Conservation (phyloP, 2,888 invertebrate genomes). For the Aricia artaxerxes region DNA sequence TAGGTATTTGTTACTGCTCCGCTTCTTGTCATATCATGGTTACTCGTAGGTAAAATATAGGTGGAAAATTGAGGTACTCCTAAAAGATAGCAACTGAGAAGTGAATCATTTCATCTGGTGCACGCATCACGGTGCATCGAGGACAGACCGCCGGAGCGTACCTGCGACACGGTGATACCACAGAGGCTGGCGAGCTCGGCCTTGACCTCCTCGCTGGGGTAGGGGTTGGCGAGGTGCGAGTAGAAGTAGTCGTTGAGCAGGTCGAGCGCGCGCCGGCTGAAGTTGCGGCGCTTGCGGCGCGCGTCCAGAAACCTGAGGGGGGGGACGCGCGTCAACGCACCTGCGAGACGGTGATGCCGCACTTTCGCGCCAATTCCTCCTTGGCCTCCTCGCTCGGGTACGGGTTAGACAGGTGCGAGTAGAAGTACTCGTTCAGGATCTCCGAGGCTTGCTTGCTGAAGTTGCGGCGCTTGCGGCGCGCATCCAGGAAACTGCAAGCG, state of each 20-base stretch:
- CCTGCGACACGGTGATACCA: slow-evolving; percentile 96
- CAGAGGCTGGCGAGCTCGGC: slow-evolving; percentile 97
- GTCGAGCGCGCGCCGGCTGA: slow-evolving; percentile 98
- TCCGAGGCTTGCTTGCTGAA: slow-evolving; percentile 99
- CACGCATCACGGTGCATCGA: no score
- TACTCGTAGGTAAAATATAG: background rate
- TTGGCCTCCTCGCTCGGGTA: slow-evolving; percentile 99
- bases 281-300: slow-evolving; percentile 93
- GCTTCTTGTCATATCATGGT: background rate
- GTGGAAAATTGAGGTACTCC: background rate
- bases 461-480: slow-evolving; percentile 95
- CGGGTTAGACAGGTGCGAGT: slow-evolving; percentile 99
- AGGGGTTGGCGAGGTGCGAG: slow-evolving; percentile 98
- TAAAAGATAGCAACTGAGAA: background rate
- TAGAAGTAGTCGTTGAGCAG: slow-evolving; percentile 99
- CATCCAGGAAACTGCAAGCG: slow-evolving; percentile 85
- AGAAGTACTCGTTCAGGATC: slow-evolving; percentile 99
- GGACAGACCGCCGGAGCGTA: slow-evolving; percentile 51
- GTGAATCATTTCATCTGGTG: no score
- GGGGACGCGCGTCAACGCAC: slow-evolving; percentile 67
- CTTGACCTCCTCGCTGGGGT: slow-evolving; percentile 98
- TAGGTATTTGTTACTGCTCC: background rate
- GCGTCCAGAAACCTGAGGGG: slow-evolving; percentile 81
- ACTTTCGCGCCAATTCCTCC: slow-evolving; percentile 99
- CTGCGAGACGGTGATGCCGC: slow-evolving; percentile 98